A percentile compares a stretch with the other conserved stretches of the same genome.
These are phyloP conservation scores for Xyrauchen texanus DNA, from an alignment of 2,113 vertebrate genomes.

Conservation along the genomic window DNA sequence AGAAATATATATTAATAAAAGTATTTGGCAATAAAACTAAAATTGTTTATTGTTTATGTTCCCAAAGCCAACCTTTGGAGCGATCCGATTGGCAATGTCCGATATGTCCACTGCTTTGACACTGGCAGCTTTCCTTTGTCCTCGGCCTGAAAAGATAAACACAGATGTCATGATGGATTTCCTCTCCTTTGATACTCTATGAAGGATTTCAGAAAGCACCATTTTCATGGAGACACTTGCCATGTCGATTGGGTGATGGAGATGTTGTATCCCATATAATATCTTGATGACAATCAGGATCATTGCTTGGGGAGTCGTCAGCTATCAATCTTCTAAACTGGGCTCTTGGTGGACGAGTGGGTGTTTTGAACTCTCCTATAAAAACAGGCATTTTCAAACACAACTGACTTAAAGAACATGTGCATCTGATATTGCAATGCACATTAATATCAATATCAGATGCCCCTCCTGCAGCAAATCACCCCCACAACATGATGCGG, in stretches of 20 bases:
- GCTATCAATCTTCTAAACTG: conserved; percentile 37
- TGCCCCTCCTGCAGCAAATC: too few relatives aligned
- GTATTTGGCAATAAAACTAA: not conserved
- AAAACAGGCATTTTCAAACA: not conserved
- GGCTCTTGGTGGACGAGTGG: conserved; percentile 59
- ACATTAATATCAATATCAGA: too few relatives aligned
- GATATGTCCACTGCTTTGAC: conserved; percentile 80
- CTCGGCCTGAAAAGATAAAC: conserved; percentile 68
- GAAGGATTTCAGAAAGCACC: not conserved
- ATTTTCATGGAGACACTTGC: conserved; percentile 38
- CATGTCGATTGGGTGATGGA: conserved; percentile 59
- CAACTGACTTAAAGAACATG: too few relatives aligned
- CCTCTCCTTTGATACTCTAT: not conserved
- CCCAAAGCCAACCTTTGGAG: conserved; percentile 82
- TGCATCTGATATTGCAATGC: not conserved
- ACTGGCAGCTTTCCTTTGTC: conserved; percentile 62
- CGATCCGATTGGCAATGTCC: conserved; percentile 91
- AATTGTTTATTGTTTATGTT: not conserved
- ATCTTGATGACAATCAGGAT: conserved; percentile 71
- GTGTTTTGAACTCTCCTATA: conserved; percentile 68
- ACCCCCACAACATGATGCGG: too few relatives aligned
- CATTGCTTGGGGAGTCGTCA: conserved; percentile 68
- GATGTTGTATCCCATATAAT: conserved; percentile 77
- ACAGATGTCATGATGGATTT: not conserved
- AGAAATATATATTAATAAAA: not conserved